Base-by-base conservation (phyloP, 2,888 invertebrate species). In the Ernsta delagoae region DNA sequence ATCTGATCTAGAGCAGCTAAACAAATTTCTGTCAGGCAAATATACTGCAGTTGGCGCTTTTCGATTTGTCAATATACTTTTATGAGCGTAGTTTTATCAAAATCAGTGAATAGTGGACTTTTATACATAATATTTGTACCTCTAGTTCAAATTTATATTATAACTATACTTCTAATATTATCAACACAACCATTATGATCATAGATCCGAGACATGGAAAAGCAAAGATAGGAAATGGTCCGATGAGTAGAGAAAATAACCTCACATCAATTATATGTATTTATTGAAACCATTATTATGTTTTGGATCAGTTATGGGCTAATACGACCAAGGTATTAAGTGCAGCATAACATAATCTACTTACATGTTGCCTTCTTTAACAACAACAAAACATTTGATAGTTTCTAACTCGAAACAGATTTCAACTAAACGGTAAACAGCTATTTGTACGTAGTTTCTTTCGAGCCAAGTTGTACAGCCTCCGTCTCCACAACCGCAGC, bases 361-460 rank as follows among this genome's bases (percentile, higher is more conserved):
- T 36, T 36, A 36, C 36, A 36, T 36, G 1, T 24, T 24, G 3
- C 24, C 3, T 24, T 24, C 24, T 24, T 5, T 4, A 31, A 9
- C 54, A 0, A 11, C 9, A 56, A 36, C 24, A 56, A 57, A 57
- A 9, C 43, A 43, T 12, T 36, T 34, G 36, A 4, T 43, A 24
- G 24, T 24, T 24, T 24, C 24, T 24, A 24, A 43, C 43, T 43
- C 39, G 48, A 56, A 56, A 11, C 34, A 5, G 63, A 54, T 63
- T n/a, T 63, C 63, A 53, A 53, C 53, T 36, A 24, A 64, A 5
- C 56, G 0, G 39, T 63, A 63, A 63, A 64, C 34, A 56, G 31
- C 16, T 8, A 43, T 64, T 41, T 56, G 64, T 54, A 54, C 31
- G 54, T 56, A 48, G 53, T 61, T 61, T 67, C 67, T 67, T 67